Base-by-base conservation (phyloP, 1,140 invertebrate species). In the Spodoptera litura region DNA sequence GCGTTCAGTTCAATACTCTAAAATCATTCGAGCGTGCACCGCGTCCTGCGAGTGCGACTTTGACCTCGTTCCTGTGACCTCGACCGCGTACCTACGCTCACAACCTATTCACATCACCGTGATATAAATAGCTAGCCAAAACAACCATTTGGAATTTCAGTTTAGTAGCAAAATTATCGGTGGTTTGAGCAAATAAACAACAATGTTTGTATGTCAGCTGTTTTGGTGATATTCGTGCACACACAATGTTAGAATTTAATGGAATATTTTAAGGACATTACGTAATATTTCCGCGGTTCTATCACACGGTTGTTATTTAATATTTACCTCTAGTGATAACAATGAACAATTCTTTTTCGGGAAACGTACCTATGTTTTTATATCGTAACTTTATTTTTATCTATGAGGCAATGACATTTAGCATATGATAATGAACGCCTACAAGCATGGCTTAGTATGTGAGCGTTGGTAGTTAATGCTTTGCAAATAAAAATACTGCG, bases 61-160 rank as follows among this genome's bases (percentile, higher is more conserved):
- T 77, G 91, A 93, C 91, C 91, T 76, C 84, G 83, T 89, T 92
- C 53, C 38, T 81, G 81, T 88, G 91, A 92, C 91, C 91, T 89
- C 89, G 84, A 85, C 83, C 87, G 81, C 77, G 25, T 38, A 72
- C 70, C 25, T 56, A 56, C 56, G 59, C n/a, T 75, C 15, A 15
- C 44, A 55, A 62, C 13, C 59, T 59, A 75, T 62, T 74, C 52
- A 64, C 59, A 53, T 44, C 38, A 44, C 5, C 38, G 9, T 51
- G 12, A 59, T 75, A 75, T 75, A 62, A 64, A 75, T 75, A 75
- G 27, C 58, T 75, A 75, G 73, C 58, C 59, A 75, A 74, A 58
- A 49, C 38, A 74, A 75, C 25, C 5, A 61, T 44, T 61, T 1
- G n/a, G 72, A 66, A 20, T 66, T 66, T 20, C n/a, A 61, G 58